Conservation (phyloP, 1,140 invertebrate genomes). For the Heliconius eleuchia region DNA sequence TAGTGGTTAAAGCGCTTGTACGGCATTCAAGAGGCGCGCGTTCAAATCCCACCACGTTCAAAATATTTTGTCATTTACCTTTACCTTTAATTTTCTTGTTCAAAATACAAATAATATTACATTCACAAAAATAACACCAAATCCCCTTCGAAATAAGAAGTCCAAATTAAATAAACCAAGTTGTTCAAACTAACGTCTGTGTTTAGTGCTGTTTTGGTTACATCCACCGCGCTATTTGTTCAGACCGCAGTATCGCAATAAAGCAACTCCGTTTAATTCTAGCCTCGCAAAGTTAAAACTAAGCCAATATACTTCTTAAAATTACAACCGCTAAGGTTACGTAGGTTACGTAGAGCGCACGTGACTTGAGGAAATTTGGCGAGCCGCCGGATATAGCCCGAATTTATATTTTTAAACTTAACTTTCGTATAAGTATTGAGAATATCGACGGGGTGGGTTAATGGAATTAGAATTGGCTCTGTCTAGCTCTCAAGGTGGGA, state of each 20-base stretch:
- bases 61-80: too few relatives aligned
- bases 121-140: constrained; percentile 10
- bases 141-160: constrained; percentile 33
- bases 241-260: constrained; percentile 51
- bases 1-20: too few relatives aligned
- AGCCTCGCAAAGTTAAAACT: constrained; percentile 60
- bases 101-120: neutral
- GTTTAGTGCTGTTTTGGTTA: constrained; percentile 31
- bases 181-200: constrained; percentile 31
- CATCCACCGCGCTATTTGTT: constrained; percentile 47
- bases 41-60: too few relatives aligned
- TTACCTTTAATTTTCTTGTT: too few relatives aligned
- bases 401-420: constrained; percentile 54
- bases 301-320: constrained; percentile 74
- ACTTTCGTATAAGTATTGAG: constrained; percentile 9
- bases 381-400: constrained; percentile 42
- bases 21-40: too few relatives aligned
- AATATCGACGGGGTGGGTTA: neutral
- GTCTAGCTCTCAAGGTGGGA: neutral
- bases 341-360: constrained; percentile 46
- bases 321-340: constrained; percentile 60
- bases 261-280: constrained; percentile 61
- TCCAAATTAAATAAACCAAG: constrained; percentile 35
- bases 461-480: neutral
- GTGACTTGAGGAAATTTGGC: constrained; percentile 57